Evolutionary conservation across 2,888 invertebrate species (phyloP).

Genomic region (Monoplex corrugatus): DNA sequence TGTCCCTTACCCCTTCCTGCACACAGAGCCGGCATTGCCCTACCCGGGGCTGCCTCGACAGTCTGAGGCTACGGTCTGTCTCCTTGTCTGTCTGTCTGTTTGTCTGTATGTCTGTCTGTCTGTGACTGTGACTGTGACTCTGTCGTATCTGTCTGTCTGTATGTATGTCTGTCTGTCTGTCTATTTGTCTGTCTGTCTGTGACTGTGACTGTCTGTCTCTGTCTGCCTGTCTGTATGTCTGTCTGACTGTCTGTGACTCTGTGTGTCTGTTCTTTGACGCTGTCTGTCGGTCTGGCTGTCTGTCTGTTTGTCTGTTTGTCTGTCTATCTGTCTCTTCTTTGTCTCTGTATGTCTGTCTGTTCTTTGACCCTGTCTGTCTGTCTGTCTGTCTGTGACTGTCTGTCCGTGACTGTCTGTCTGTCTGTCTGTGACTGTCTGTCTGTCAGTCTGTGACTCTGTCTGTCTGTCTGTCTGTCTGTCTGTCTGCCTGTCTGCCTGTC

Average conservation of each 20-base stretch:
- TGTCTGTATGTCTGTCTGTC: neutral
- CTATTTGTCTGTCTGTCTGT: neutral
- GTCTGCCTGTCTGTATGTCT: slow-evolving; percentile 29
- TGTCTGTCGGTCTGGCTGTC: no score
- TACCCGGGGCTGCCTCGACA: slow-evolving; percentile 64
- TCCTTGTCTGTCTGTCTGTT: neutral
- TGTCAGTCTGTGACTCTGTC: no score
- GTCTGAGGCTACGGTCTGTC: slow-evolving; percentile 66
- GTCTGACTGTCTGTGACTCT: neutral
- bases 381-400: no score
- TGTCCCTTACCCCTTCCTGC: slow-evolving; percentile 69
- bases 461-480: no score
- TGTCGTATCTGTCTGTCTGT: slow-evolving; percentile 11
- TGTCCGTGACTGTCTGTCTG: no score
- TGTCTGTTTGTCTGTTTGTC: no score
- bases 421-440: no score
- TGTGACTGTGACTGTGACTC: neutral
- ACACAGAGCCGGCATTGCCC: slow-evolving; percentile 71
- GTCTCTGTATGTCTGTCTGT: no score
- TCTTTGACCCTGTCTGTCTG: no score
- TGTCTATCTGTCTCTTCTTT: no score
- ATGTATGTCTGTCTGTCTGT: slow-evolving; percentile 4
- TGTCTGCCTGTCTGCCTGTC: no score
- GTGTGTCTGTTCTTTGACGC: no score
- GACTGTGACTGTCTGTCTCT: neutral